Evolutionary conservation across 2,888 invertebrate genomes (phyloP), one percentile per base, ranked within the genome.

Genomic region (Himalopsyche tibetana): DNA sequence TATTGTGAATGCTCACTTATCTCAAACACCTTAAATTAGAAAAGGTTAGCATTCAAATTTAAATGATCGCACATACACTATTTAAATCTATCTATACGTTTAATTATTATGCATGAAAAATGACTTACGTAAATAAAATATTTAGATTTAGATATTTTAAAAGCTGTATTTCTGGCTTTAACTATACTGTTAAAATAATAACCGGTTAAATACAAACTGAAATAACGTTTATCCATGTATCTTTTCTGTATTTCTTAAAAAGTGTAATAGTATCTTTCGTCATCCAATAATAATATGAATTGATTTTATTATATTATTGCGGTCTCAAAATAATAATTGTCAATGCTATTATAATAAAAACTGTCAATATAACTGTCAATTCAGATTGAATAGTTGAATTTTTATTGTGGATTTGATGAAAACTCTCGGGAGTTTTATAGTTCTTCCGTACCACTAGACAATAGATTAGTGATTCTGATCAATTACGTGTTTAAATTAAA

Each of bases 391-490:
- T 63, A 28, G 63, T 19, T 63, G 19, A 63, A 63, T 19, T 63
- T 63, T 63, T 63, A 63, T 11, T 63, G 63, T 63, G n/a, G 28
- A 63, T 51, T 51, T 2, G 51, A 51, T 15, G 51, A 63, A 63
- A 28, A 63, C 63, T 63, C 28, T 19, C 15, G 28, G 4, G 74
- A 36, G 74, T 74, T 51, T 74, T 38, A 15, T 74, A 74, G 74
- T 38, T 74, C 74, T 74, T 74, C 74, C 74, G 38, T 36, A 74
- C 74, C 74, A 74, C 38, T 74, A 74, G 74, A 74, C 38, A 74
- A 74, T 74, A 74, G 74, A 5, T 74, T 74, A 74, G 74, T 74
- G 74, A 74, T 74, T 74, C 74, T 38, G 74, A 74, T 74, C 74
- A 74, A 74, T 74, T 74, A 74, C 15, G 74, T 74, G 38, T 11